These are phyloP conservation scores for Naso thynnoides DNA, from an alignment of 2,797 vertebrate species.

Conservation along the genomic window DNA sequence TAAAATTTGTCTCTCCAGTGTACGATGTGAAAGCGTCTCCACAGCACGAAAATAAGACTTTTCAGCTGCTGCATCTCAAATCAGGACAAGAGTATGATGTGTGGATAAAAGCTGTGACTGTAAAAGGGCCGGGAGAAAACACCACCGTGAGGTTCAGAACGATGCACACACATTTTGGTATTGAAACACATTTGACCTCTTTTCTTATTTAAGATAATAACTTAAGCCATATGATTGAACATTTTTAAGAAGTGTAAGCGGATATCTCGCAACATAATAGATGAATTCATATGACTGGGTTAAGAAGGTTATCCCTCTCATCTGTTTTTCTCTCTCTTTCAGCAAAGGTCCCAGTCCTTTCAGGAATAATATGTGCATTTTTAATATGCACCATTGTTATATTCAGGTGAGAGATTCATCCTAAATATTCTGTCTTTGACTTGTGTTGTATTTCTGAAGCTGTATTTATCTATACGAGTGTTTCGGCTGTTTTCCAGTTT, in stretches of 20 bases:
- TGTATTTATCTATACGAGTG: background rate
- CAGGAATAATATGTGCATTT: accelerated
- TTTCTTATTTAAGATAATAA: background rate
- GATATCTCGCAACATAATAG: background rate
- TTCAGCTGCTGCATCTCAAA: slow-evolving; percentile 37
- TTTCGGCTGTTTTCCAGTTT: background rate
- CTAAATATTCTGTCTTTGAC: background rate
- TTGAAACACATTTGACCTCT: background rate
- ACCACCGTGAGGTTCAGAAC: slow-evolving; percentile 58
- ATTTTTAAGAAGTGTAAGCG: background rate
- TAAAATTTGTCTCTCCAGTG: slow-evolving; percentile 56
- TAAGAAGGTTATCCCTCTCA: background rate
- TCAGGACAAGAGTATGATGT: slow-evolving; percentile 65
- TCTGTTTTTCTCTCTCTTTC: slow-evolving; percentile 28
- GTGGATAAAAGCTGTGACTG: slow-evolving; percentile 78
- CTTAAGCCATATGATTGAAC: background rate
- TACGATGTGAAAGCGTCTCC: slow-evolving; percentile 51
- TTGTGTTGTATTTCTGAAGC: background rate
- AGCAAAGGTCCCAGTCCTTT: accelerated
- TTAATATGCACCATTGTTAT: accelerated
- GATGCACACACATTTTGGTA: slow-evolving; percentile 20
- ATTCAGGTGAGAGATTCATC: slow-evolving; percentile 54
- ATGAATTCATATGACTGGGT: background rate
- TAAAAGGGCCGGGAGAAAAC: slow-evolving; percentile 69
- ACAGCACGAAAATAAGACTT: slow-evolving; percentile 24